phyloP scores from a whole-genome alignment of 2,797 vertebrate species.

The Lutjanus campechanus region DNA sequence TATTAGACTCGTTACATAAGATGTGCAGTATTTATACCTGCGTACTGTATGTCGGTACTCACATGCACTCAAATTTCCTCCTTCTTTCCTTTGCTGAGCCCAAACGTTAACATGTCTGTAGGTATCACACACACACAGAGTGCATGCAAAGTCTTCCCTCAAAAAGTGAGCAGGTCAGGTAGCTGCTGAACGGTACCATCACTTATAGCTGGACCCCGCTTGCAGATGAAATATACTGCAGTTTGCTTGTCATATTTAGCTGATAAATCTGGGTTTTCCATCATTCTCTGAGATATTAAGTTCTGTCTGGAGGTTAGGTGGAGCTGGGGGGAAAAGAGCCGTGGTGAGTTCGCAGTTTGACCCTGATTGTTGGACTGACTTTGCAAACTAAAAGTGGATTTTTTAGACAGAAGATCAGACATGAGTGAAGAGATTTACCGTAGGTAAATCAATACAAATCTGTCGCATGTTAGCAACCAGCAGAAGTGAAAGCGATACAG shows the following conservation, averaged over 20 bases:
- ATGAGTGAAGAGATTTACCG: neutral
- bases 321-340: neutral
- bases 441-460: neutral
- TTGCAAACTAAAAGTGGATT: neutral
- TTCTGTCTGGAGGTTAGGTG: neutral
- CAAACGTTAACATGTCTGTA: neutral
- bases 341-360: neutral
- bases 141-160: neutral
- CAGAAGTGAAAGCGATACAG: no score
- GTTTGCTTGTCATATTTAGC: neutral
- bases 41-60: neutral
- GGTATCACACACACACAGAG: neutral
- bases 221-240: neutral
- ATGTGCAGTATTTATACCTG: neutral
- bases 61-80: neutral
- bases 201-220: neutral
- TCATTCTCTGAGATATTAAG: neutral
- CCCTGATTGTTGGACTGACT: neutral
- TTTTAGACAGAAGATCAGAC: neutral
- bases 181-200: neutral
- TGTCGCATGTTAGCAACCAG: no score
- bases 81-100: neutral
- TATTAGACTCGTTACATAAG: conserved; percentile 7
- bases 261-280: neutral
- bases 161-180: neutral